These are phyloP conservation scores for Caradrina kadenii DNA, from an alignment of 2,888 invertebrate species.

Conservation along the genomic window DNA sequence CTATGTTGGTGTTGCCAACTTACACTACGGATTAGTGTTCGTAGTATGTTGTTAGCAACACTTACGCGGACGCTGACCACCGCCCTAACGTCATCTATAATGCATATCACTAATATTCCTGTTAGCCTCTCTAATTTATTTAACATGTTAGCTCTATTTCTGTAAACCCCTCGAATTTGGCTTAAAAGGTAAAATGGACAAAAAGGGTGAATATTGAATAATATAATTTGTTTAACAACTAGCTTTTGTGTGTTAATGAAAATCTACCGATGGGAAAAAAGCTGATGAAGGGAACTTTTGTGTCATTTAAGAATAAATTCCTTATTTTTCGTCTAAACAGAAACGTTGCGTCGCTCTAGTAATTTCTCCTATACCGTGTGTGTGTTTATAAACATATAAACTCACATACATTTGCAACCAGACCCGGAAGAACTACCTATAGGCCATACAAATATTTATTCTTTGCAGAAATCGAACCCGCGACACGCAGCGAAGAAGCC, in stretches of 20 bases:
- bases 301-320: no score
- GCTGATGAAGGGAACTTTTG: background rate
- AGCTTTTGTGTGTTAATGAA: background rate
- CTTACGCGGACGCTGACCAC: constrained; percentile 1
- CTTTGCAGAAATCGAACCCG: no score
- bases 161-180: background rate
- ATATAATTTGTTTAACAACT: constrained; percentile 16
- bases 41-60: background rate
- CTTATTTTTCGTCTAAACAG: no score
- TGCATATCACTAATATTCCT: constrained; percentile 38
- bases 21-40: background rate
- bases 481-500: no score
- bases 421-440: no score
- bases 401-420: no score
- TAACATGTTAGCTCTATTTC: constrained; percentile 33
- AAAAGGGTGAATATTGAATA: constrained; percentile 24
- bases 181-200: constrained; percentile 13
- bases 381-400: no score
- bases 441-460: no score
- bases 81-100: constrained; percentile 28
- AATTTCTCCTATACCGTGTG: no score
- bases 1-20: no score
- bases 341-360: no score
- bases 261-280: background rate
- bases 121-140: constrained; percentile 21